Percentiles rank a stretch among this genome's conserved stretches.
Conservation (phyloP, 2,797 vertebrate species). For the Molothrus ater region DNA sequence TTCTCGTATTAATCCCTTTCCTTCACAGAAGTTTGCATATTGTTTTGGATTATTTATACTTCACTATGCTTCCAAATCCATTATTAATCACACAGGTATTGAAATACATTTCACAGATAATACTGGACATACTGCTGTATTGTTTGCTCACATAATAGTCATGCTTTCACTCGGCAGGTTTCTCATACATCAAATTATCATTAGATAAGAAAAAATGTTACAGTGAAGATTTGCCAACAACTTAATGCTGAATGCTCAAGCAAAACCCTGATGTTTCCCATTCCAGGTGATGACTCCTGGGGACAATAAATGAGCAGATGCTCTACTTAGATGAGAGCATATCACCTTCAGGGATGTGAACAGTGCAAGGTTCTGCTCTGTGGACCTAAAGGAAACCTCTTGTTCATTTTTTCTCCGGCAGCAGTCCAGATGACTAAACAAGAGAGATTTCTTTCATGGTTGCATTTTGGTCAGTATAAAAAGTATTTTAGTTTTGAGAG, state of each 20-base stretch:
- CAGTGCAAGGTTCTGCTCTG: slow-evolving; percentile 48
- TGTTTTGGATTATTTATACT: slow-evolving; percentile 65
- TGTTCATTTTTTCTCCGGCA: slow-evolving; percentile 47
- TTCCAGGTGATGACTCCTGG: slow-evolving; percentile 66
- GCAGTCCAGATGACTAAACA: slow-evolving; percentile 51
- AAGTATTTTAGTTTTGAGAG: slow-evolving; percentile 16
- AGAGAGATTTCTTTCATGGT: slow-evolving; percentile 30
- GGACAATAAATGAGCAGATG: slow-evolving; percentile 69
- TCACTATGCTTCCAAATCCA: slow-evolving; percentile 59
- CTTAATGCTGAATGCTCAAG: slow-evolving; percentile 46
- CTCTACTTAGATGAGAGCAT: slow-evolving; percentile 57
- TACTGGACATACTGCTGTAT: slow-evolving; percentile 63
- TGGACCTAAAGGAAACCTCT: slow-evolving; percentile 56
- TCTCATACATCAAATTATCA: slow-evolving; percentile 68
- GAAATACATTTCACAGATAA: slow-evolving; percentile 68
- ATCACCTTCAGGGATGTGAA: slow-evolving; percentile 63
- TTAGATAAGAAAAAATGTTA: slow-evolving; percentile 68
- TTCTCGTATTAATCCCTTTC: slow-evolving; percentile 37
- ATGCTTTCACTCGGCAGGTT: slow-evolving; percentile 56
- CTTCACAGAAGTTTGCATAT: slow-evolving; percentile 51
- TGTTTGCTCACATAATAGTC: slow-evolving; percentile 52
- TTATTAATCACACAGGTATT: slow-evolving; percentile 70
- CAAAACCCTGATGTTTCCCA: slow-evolving; percentile 53
- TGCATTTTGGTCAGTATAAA: neutral
- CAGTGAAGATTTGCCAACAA: slow-evolving; percentile 54